Base-by-base conservation (phyloP, 2,113 vertebrate genomes). In the Salminus brasiliensis region DNA sequence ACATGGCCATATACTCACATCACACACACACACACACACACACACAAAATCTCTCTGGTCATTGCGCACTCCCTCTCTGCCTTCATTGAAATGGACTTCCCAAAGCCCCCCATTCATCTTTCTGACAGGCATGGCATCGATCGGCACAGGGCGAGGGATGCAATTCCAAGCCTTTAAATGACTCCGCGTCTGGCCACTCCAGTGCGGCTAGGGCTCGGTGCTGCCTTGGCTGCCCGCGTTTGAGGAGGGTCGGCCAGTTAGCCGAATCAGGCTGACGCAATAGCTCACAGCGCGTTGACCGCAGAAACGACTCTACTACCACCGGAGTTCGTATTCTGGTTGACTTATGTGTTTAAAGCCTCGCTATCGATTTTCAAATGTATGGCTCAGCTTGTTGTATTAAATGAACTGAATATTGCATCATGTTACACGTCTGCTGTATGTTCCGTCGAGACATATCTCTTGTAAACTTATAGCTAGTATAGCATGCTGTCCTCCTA, bases 51-150 rank as follows among this genome's bases (percentile, higher is more conserved):
- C 0, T 59, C 63, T 45, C n/a, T 34, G 23, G 59, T n/a, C n/a
- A n/a, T n/a, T 72, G 57, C 53, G 8, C 80, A 41, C 79, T 34
- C 60, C 67, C 69, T 43, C 67, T 49, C 75, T 63, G 16, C 66
- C 72, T 82, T 76, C 83, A 84, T 85, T 84, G 83, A 85, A 86
- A 87, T 79, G 80, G 78, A 85, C 84, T 86, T 84, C 83, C 72
- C 69, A 79, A 83, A 82, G 74, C 81, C 76, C 72, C 74, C 72
- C 87, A 87, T 88, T 87, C 81, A 83, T 88, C 87, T 87, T 87
- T 81, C 74, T 86, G 87, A 86, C 87, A 88, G 86, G 76, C 47
- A 13, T 45, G 53, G 74, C 82, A 87, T 88, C 68, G 87, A 88
- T 84, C 81, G 81, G 72, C 41, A n/a, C 79, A 7, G 41, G 66